Evolutionary conservation across 2,797 vertebrate genomes (phyloP).

Genomic region (Eulemur coronatus): DNA sequence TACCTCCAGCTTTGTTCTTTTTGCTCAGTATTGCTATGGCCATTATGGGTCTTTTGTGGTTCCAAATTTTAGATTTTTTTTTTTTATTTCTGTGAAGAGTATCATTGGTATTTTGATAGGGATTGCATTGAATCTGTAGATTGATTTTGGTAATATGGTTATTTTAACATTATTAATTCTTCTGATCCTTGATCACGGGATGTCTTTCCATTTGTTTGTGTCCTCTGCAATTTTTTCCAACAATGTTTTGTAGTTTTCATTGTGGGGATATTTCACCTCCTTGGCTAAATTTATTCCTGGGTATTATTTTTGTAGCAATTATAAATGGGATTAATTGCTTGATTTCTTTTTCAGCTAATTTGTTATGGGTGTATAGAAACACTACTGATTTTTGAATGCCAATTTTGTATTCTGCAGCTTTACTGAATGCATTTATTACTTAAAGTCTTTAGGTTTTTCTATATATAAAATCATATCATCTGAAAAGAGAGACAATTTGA

Average conservation of each 20-base stretch:
- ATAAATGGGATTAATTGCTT: not conserved
- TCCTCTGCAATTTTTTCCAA: not conserved
- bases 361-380: not conserved
- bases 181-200: not conserved
- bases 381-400: not conserved
- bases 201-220: not conserved
- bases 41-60: not conserved
- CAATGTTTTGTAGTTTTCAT: not conserved
- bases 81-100: not conserved
- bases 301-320: not conserved
- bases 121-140: not conserved
- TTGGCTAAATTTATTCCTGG: not conserved
- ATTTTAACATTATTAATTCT: not conserved
- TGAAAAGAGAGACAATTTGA: not conserved
- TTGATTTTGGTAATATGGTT: not conserved
- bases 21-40: not conserved
- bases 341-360: not conserved
- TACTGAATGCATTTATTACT: not conserved
- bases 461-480: not conserved
- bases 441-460: not conserved
- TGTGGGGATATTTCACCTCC: not conserved
- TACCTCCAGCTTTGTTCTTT: not conserved
- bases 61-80: not conserved
- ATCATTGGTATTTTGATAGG: not conserved
- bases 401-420: not conserved